Evolutionary conservation across 2,888 invertebrate species (phyloP), one percentile per base, ranked within the genome.

Genomic region (Heliconius hortense): DNA sequence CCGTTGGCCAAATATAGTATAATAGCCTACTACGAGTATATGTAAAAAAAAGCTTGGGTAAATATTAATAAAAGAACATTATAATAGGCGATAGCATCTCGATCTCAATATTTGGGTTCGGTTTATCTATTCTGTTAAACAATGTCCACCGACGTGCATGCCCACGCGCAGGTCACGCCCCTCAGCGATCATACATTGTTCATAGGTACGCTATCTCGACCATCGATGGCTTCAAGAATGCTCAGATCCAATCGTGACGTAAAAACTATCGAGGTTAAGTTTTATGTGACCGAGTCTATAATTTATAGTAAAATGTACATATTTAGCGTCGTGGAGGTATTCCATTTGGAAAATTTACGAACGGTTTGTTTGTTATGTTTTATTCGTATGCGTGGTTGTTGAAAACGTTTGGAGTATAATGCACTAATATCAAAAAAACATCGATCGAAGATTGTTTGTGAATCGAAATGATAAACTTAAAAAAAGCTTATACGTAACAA

Each of bases 1-100:
- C 73, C 72, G 74, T 78, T 73, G 72, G 73, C 72, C 75, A 80
- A 64, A 80, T 81, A 82, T 78, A 83, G 77, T 15, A 35, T 48
- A 48, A 60, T 60, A 60, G 26, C 26, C 60, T 7, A 59, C 24
- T 24, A n/a, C 4, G 31, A 31, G 31, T 15, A 56, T 82, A 59
- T 85, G 84, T 84, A 84, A 68, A 56, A n/a, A 68, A 68, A 31
- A 28, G 31, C 85, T 83, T 86, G 86, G 88, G 91, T 92, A 92
- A 92, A 92, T 90, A 92, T 87, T 89, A 90, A 91, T 92, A 91
- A 88, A 89, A 87, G 86, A 89, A 89, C 91, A 89, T 93, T 91
- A 93, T 92, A 92, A 93, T 91, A 89, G 87, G 73, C 83, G 93
- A 93, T 93, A 92, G 82, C 83, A 93, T 93, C 92, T 88, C 84